These are phyloP conservation scores for Spatula versicolor DNA, from an alignment of 2,797 vertebrate genomes.

Conservation along the genomic window DNA sequence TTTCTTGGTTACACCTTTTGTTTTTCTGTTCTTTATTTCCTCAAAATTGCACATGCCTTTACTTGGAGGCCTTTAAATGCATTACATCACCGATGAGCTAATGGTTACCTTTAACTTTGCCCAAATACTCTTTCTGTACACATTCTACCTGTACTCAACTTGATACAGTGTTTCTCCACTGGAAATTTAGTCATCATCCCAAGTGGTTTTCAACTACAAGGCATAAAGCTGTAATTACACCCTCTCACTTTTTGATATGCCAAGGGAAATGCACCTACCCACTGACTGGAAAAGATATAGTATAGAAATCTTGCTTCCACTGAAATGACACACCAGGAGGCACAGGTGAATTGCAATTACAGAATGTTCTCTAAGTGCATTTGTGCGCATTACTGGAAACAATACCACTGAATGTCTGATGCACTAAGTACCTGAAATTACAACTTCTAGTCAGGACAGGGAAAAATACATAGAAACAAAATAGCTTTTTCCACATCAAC, in stretches of 20 bases:
- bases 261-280: not conserved
- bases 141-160: not conserved
- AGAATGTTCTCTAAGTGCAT: not conserved
- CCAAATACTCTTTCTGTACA: not conserved
- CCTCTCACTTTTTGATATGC: not conserved
- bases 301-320: conserved; percentile 5
- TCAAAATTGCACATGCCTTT: not conserved
- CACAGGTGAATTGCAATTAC: conserved; percentile 3
- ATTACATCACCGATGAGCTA: not conserved
- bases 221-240: conserved; percentile 40
- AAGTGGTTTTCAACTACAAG: conserved; percentile 32
- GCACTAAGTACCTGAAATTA: not conserved
- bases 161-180: not conserved
- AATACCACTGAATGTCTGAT: not conserved
- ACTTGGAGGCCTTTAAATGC: not conserved
- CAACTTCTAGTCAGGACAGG: not conserved
- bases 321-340: conserved; percentile 27
- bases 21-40: not conserved
- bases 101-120: not conserved
- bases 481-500: not conserved
- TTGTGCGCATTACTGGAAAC: conserved; percentile 21
- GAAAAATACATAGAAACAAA: not conserved
- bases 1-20: not conserved
- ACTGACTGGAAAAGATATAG: not conserved
- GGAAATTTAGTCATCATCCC: conserved; percentile 43